These are phyloP conservation scores for Ophion costatus DNA, from an alignment of 2,888 invertebrate species.

Conservation along the genomic window DNA sequence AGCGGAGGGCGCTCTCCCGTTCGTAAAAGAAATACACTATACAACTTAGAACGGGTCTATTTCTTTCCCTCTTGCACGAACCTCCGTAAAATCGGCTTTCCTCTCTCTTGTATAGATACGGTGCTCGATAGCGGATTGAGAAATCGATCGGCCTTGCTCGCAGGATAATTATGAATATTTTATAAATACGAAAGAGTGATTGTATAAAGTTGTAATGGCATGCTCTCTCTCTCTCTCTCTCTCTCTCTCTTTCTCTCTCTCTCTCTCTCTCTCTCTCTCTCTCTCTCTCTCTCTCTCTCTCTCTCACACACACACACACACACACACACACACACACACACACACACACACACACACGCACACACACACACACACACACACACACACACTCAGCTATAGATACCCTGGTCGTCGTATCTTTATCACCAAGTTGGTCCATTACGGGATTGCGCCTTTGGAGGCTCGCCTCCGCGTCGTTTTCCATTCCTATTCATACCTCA, in stretches of 20 bases:
- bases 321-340: conserved; percentile 46
- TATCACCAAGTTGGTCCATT: conserved; percentile 74
- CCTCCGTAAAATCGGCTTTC: background rate
- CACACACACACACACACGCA: too few species aligned
- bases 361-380: too few species aligned
- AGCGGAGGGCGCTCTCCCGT: conserved; percentile 12
- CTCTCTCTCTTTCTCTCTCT: background rate
- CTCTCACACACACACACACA: too few species aligned
- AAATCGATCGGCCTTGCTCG: conserved; percentile 81
- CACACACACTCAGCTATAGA: too few species aligned
- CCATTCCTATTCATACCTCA: conserved; percentile 27
- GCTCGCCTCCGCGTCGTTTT: conserved; percentile 72
- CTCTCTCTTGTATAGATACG: background rate
- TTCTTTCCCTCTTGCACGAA: conserved; percentile 37
- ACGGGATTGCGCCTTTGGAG: conserved; percentile 73
- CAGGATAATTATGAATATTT: conserved; percentile 82
- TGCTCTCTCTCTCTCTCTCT: conserved; percentile 21
- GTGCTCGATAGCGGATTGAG: conserved; percentile 72
- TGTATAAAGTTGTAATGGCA: conserved; percentile 73
- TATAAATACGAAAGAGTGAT: conserved; percentile 81
- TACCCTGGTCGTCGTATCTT: conserved; percentile 26
- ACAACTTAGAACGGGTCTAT: background rate
- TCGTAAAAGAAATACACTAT: conserved; percentile 6
- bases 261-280: background rate
- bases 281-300: too few species aligned